Base-by-base conservation (phyloP, 2,113 vertebrate genomes). In the Menura novaehollandiae region DNA sequence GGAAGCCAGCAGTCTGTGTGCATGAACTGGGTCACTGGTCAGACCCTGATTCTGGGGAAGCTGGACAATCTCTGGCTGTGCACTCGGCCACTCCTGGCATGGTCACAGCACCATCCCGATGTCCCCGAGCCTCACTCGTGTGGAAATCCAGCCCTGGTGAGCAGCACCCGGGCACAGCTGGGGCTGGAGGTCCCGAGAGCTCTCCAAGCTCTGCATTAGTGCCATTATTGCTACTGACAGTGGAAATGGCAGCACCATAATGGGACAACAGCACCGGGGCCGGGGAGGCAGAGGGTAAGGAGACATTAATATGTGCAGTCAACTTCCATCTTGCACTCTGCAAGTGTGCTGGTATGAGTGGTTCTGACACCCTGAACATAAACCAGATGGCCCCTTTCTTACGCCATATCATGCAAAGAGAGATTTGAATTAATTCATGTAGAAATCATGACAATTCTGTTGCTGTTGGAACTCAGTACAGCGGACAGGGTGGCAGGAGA, bases 301-400 rank as follows among this genome's bases (percentile, higher is more conserved):
- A 95, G 95, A 87, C 76, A 55, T 72, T 95, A 93, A 97, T 95
- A 66, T 83, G 92, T 75, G 91, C 95, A 95, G 97, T 96, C 97
- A 96, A 49, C 90, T 96, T 69, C 6, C 95, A 97, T 97, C 95
- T 85, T 12, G 85, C 73, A 28, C 85, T 64, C 77, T 1, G 81
- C 16, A 51, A 73, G 37, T 82, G 90, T 83, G 97, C 87, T 95
- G 97, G 96, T 85, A 93, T 97, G 97, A 97, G 97, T 74, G 96
- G 96, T 92, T 97, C 97, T 97, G 97, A 97, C 97, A 97, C 95
- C 78, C 92, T 95, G 95, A 96, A 96, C 96, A 95, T 18, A 95
- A 97, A 96, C 95, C 96, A 97, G 96, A 97, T 97, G 97, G 95
- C 96, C 95, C 94, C 92, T 75, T 97, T 97, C 97, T 96, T 96